Conservation (phyloP, 2,113 vertebrate species). For the Paracanthobrama guichenoti region DNA sequence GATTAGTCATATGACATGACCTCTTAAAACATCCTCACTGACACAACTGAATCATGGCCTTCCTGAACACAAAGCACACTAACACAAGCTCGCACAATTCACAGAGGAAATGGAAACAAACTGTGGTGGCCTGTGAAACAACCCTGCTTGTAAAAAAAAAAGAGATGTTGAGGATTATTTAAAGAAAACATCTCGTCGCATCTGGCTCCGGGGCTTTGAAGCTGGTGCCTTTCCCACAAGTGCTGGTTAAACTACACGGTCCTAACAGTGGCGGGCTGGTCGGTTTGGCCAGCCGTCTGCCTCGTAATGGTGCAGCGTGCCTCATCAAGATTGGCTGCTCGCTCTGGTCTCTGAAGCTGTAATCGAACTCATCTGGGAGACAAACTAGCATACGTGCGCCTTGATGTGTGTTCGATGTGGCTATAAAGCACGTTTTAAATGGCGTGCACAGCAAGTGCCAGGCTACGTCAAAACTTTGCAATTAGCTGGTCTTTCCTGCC, state of each 20-base stretch:
- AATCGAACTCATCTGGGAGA: conserved; percentile 38
- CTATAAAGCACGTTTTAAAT: conserved; percentile 52
- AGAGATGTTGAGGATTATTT: conserved; percentile 33
- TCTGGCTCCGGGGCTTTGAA: conserved; percentile 55
- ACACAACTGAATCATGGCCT: background rate
- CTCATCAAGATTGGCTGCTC: conserved; percentile 48
- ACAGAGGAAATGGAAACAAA: conserved; percentile 43
- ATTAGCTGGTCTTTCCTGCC: conserved; percentile 51
- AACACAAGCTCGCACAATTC: conserved; percentile 23
- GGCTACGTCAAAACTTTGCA: conserved; percentile 40
- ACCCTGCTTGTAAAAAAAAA: conserved; percentile 22
- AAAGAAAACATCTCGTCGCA: conserved; percentile 40
- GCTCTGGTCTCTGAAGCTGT: conserved; percentile 29
- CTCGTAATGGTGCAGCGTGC: conserved; percentile 41
- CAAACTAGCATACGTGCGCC: conserved; percentile 38
- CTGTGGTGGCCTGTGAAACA: conserved; percentile 36
- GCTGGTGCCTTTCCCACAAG: conserved; percentile 39
- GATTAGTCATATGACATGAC: background rate
- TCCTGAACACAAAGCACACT: conserved; percentile 26
- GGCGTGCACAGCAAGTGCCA: conserved; percentile 14
- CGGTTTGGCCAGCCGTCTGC: conserved; percentile 50
- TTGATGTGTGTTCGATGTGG: conserved; percentile 54
- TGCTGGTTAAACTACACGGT: conserved; percentile 34
- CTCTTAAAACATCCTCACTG: background rate
- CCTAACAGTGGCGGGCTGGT: conserved; percentile 19